Percentiles rank a stretch among this genome's conserved stretches.
phyloP scores from a whole-genome alignment of 2,797 vertebrate genomes.

The Ciconia nigra region DNA sequence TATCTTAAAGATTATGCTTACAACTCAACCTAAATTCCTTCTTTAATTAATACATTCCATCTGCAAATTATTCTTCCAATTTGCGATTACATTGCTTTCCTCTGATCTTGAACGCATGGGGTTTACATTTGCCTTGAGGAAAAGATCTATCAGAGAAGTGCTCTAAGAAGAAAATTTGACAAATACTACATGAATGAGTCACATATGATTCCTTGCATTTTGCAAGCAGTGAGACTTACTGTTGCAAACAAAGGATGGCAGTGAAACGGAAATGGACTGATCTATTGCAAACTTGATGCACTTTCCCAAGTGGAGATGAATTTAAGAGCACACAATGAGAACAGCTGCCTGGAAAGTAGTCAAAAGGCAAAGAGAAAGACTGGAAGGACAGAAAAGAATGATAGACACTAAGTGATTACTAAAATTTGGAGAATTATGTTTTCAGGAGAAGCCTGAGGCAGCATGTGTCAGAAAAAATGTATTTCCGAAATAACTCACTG shows the following conservation, averaged over 20 bases:
- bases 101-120: background rate
- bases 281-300: background rate
- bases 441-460: slow-evolving; percentile 23
- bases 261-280: background rate
- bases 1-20: background rate
- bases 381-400: background rate
- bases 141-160: slow-evolving; percentile 3
- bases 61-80: slow-evolving; percentile 15
- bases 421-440: background rate
- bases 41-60: slow-evolving; percentile 29
- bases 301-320: background rate
- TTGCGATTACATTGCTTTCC: background rate
- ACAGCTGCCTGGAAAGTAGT: background rate
- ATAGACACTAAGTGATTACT: slow-evolving; percentile 15
- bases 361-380: background rate
- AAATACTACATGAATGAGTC: slow-evolving; percentile 13
- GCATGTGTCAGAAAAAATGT: slow-evolving; percentile 31
- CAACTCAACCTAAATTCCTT: background rate
- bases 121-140: slow-evolving; percentile 13
- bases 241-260: background rate
- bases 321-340: background rate
- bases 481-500: background rate
- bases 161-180: background rate
- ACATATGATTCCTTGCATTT: background rate
- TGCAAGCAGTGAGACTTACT: background rate